Evolutionary conservation across 2,113 vertebrate genomes (phyloP).

Genomic region (Poeciliopsis retropinna): DNA sequence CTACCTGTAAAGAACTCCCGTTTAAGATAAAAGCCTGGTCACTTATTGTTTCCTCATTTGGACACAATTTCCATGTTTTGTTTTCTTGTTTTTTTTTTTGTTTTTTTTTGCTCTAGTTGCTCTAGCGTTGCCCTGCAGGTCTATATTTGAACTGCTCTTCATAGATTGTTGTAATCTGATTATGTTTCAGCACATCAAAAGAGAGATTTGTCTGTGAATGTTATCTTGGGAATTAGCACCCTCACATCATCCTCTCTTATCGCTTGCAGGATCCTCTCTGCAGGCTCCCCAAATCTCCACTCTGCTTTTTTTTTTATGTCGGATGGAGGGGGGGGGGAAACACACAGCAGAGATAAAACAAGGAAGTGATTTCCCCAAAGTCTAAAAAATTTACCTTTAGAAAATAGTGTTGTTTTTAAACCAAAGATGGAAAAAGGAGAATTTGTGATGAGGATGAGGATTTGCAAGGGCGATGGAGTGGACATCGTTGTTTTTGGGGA

Average conservation of each 20-base stretch:
- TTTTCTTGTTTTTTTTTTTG: constrained; percentile 32
- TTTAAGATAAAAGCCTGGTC: constrained; percentile 48
- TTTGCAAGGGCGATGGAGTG: constrained; percentile 18
- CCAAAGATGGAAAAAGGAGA: constrained; percentile 27
- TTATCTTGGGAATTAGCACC: constrained; percentile 71
- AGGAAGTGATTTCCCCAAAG: constrained; percentile 44
- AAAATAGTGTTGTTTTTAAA: constrained; percentile 28
- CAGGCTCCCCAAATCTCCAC: constrained; percentile 43
- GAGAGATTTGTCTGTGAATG: constrained; percentile 70
- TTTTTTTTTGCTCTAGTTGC: constrained; percentile 40
- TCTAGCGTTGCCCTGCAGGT: constrained; percentile 28
- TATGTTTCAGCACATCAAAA: constrained; percentile 67
- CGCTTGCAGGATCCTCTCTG: constrained; percentile 49
- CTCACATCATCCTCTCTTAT: constrained; percentile 58
- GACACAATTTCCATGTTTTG: constrained; percentile 35
- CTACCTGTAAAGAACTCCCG: constrained; percentile 47
- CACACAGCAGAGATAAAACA: constrained; percentile 35
- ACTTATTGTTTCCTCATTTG: constrained; percentile 46
- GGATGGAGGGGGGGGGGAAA: constrained; percentile 36
- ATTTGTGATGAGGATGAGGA: constrained; percentile 32
- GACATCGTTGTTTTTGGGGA: constrained; percentile 14
- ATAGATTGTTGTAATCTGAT: constrained; percentile 59
- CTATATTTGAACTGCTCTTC: constrained; percentile 63
- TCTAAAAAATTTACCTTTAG: constrained; percentile 27
- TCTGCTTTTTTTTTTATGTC: constrained; percentile 40